phyloP scores from a whole-genome alignment of 2,888 invertebrate genomes.

The Megalurothrips usitatus region DNA sequence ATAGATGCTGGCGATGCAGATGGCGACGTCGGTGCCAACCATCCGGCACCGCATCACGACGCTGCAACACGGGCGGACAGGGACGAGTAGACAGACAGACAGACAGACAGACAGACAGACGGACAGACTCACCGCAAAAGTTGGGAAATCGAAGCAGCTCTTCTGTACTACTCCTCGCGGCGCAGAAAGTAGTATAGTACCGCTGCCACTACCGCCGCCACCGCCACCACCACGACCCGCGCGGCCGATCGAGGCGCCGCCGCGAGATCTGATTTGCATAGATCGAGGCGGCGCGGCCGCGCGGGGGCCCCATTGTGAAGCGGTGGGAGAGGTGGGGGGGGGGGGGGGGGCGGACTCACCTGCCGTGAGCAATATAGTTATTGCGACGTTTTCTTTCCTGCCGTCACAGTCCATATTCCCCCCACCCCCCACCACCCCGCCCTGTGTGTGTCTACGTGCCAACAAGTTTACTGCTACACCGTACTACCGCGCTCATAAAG shows the following conservation, averaged over 20 bases:
- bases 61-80: not conserved
- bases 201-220: too few relatives aligned
- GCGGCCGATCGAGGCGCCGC: not conserved
- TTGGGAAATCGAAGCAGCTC: slow-evolving; percentile 10
- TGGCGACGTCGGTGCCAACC: not conserved
- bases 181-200: not conserved
- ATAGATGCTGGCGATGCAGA: slow-evolving; percentile 1
- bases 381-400: not conserved
- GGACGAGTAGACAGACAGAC: not conserved
- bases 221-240: too few relatives aligned
- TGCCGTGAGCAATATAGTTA: not conserved
- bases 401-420: slow-evolving; percentile 11
- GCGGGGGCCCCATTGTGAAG: not conserved
- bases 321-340: too few relatives aligned
- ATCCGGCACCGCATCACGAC: not conserved
- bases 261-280: slow-evolving; percentile 7
- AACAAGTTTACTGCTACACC: not conserved
- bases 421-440: not conserved
- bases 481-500: not conserved
- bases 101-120: not conserved
- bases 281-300: not conserved
- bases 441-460: not conserved
- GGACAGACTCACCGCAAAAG: not conserved
- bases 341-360: too few relatives aligned
- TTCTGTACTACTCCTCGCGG: too few relatives aligned